Evolutionary conservation across 2,797 vertebrate species (phyloP), one percentile per base, ranked within the genome.

Genomic region (Apogon hyalosoma): DNA sequence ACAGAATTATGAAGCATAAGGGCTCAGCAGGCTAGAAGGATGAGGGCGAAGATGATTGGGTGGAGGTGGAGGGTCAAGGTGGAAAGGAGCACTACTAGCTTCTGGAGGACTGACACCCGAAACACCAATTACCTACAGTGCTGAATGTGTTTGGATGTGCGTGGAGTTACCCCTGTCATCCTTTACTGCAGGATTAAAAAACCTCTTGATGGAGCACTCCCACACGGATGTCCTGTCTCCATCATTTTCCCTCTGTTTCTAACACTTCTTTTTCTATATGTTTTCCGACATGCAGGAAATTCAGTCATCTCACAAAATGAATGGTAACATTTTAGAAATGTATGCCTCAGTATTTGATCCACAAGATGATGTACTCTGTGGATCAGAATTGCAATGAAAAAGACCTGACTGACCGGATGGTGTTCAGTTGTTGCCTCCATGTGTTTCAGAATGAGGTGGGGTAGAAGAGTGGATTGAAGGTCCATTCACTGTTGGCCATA

Each of bases 61-160:
- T 73, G 4, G 52, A 61, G 50, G 47, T 56, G 51, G 8, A 12
- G 56, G 56, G 55, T 51, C 5, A 41, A 18, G 31, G 46, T 62
- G 55, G 41, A 56, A 70, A 72, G 58, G 48, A 75, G 66, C 52
- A 49, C 69, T 56, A 19, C 66, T 68, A 62, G 63, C 63, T 73
- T 71, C 62, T 75, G 75, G 58, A 57, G 55, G 73, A 77, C 73
- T 78, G 82, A 71, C 60, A 68, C 80, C 75, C 52, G 67, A 75
- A 61, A 81, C 71, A 85, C 53, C 77, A 84, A 75, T 87, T 86
- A 84, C 71, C 57, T 71, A 61, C 63, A 76, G 64, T 73, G 51
- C 46, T 41, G 54, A 21, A 43, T 59, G 52, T 39, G 51, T 84
- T 57, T 63, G 38, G 15, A 18, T 40, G 63, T 64, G 68, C 59